Conservation (phyloP, 1,140 invertebrate species). For the Ceratina australensis region DNA sequence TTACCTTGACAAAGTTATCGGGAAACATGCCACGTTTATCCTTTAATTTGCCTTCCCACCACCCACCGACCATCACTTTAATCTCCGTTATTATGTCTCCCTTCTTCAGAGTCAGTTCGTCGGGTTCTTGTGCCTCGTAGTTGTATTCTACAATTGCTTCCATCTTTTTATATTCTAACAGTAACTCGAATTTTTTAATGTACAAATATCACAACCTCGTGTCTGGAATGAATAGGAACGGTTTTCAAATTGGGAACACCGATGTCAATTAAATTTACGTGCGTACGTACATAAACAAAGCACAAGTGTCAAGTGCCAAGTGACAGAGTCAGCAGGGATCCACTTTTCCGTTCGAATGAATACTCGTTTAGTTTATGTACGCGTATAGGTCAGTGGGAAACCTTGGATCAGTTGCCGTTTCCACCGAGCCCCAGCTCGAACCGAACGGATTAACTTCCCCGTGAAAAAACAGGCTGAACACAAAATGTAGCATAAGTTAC, state of each 20-base stretch:
- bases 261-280: neutral
- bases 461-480: constrained; percentile 36
- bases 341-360: neutral
- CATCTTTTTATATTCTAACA: constrained; percentile 68
- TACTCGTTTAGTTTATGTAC: constrained; percentile 10
- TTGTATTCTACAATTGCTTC: constrained; percentile 90
- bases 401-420: constrained; percentile 13
- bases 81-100: constrained; percentile 94
- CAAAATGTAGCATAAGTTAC: constrained; percentile 44
- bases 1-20: constrained; percentile 95
- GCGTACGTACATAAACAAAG: neutral
- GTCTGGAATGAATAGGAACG: constrained; percentile 22
- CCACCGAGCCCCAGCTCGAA: neutral
- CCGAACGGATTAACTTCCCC: constrained; percentile 15
- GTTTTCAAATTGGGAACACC: neutral
- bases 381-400: neutral
- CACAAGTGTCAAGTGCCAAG: neutral
- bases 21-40: constrained; percentile 97
- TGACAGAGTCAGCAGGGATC: neutral
- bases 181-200: constrained; percentile 18
- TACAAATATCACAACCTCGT: constrained; percentile 36
- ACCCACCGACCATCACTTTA: constrained; percentile 92
- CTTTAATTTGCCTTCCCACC: constrained; percentile 97
- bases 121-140: constrained; percentile 88
- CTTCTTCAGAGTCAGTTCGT: constrained; percentile 92